A percentile compares a stretch with the other conserved stretches of the same genome.
These are phyloP conservation scores for Artibeus jamaicensis DNA, from an alignment of 2,797 vertebrate genomes.

Conservation along the genomic window DNA sequence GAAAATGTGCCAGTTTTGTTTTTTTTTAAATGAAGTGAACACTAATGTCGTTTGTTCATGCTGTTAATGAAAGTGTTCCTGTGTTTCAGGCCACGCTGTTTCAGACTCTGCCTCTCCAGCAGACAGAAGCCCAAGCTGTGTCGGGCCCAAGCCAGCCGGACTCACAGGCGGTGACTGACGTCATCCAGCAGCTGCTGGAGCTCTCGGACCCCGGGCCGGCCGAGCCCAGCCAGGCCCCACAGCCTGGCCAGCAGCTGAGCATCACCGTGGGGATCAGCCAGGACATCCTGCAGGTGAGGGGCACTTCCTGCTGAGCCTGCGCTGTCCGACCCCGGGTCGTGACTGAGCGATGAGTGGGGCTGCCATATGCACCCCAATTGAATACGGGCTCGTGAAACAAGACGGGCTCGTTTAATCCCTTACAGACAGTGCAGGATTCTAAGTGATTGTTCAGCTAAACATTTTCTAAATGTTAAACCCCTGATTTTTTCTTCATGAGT, in stretches of 20 bases:
- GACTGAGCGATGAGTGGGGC: neutral
- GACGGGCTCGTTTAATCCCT: neutral
- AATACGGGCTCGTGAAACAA: too few relatives aligned
- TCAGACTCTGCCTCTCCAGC: conserved; percentile 82
- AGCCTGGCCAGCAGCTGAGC: conserved; percentile 88
- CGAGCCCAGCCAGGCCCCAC: conserved; percentile 88
- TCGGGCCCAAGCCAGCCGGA: conserved; percentile 76
- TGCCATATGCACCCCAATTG: fast-evolving
- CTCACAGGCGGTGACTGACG: conserved; percentile 91
- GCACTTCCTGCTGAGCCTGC: neutral
- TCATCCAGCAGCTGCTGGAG: conserved; percentile 97
- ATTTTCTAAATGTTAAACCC: neutral
- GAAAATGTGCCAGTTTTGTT: neutral
- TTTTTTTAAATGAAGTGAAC: neutral
- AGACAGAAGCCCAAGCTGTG: conserved; percentile 80
- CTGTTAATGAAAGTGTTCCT: neutral
- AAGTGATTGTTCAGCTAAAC: neutral
- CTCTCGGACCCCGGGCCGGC: conserved; percentile 93
- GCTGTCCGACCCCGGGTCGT: neutral
- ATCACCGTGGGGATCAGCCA: conserved; percentile 95
- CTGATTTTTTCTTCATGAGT: neutral
- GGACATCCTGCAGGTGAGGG: conserved; percentile 95
- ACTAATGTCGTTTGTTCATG: fast-evolving
- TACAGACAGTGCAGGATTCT: neutral
- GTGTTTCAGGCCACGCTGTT: conserved; percentile 82